A percentile compares a stretch with the other conserved stretches of the same genome.
phyloP scores from a whole-genome alignment of 2,113 vertebrate genomes.

The Pyxicephalus adspersus region DNA sequence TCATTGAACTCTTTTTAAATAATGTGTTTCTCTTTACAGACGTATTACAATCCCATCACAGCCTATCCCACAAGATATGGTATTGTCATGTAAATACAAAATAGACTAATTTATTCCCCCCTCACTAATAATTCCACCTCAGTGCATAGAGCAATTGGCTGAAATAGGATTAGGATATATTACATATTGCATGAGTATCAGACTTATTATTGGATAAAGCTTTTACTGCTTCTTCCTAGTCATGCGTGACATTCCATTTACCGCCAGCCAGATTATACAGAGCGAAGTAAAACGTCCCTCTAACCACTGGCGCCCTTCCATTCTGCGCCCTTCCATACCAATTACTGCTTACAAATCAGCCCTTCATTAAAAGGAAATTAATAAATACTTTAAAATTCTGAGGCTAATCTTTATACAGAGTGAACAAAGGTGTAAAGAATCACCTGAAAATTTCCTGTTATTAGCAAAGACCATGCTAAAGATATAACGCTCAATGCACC shows the following conservation, averaged over 20 bases:
- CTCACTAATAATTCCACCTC: constrained; percentile 43
- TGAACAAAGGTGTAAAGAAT: not conserved
- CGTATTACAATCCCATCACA: constrained; percentile 7
- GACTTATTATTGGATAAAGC: constrained; percentile 36
- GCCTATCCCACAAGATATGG: not conserved
- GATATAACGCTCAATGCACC: too few species aligned
- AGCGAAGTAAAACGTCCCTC: not conserved
- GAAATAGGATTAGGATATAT: constrained; percentile 41
- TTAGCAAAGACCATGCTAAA: too few species aligned
- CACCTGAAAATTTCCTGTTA: too few species aligned
- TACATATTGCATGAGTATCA: constrained; percentile 16
- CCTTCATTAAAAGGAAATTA: constrained; percentile 27
- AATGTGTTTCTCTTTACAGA: constrained; percentile 22
- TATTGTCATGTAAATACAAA: constrained; percentile 45
- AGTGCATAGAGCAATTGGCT: constrained; percentile 1
- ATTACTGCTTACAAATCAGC: not conserved
- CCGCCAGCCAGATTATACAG: constrained; percentile 2
- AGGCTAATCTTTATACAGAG: not conserved
- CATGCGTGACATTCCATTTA: constrained; percentile 38
- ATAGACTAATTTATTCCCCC: constrained; percentile 34
- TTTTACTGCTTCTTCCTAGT: constrained; percentile 27
- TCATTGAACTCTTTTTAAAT: not conserved
- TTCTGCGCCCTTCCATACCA: not conserved
- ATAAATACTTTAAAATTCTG: not conserved
- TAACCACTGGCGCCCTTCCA: not conserved